A percentile compares a stretch with the other conserved stretches of the same genome.
Evolutionary conservation across 2,113 vertebrate species (phyloP).

Genomic region (Puffinus mauretanicus): DNA sequence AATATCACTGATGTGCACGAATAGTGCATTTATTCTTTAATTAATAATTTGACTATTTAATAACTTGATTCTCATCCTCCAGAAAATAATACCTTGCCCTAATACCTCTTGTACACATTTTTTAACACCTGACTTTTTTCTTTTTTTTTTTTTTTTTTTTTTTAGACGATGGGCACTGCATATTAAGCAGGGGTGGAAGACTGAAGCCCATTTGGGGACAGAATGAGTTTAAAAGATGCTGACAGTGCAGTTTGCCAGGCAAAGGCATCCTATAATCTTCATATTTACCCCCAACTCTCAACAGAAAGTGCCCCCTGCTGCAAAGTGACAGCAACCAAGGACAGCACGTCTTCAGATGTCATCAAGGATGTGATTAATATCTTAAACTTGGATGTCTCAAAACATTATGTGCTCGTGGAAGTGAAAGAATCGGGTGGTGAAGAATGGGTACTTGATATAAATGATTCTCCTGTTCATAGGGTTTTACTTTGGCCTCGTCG

Average conservation of each 20-base stretch:
- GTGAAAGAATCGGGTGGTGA: conserved; percentile 78
- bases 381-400: conserved; percentile 76
- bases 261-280: conserved; percentile 75
- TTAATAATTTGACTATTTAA: not conserved
- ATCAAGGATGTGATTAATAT: conserved; percentile 74
- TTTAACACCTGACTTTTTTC: not conserved
- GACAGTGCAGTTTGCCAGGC: conserved; percentile 66
- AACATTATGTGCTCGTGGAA: conserved; percentile 82
- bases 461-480: conserved; percentile 79
- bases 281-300: conserved; percentile 83
- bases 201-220: conserved; percentile 74
- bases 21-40: not conserved
- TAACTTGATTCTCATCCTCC: not conserved
- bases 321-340: conserved; percentile 77
- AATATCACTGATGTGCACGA: not conserved
- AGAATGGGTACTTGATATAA: conserved; percentile 79
- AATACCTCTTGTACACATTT: not conserved
- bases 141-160: not conserved
- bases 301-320: conserved; percentile 73
- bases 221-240: conserved; percentile 84
- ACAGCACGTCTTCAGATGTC: conserved; percentile 76
- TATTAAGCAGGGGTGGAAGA: conserved; percentile 76
- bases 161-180: conserved; percentile 77
- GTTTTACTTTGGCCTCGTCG: conserved; percentile 86
- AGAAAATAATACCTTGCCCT: not conserved